Base-by-base conservation (phyloP, 2,888 invertebrate genomes). In the Dexiosoma caninum region DNA sequence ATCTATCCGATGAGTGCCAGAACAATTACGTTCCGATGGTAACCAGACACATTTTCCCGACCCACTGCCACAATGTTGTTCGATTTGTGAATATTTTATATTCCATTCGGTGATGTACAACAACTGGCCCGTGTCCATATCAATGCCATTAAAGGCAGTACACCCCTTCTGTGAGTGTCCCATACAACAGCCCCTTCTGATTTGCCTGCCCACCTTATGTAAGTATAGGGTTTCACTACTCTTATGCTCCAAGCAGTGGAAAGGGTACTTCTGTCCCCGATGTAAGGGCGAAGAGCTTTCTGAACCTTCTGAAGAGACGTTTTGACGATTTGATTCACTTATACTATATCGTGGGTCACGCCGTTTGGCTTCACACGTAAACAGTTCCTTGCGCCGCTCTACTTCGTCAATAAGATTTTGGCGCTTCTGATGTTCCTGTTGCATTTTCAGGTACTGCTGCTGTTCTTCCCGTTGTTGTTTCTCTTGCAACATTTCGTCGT, bases 401-500 rank as follows among this genome's bases (percentile, higher is more conserved):
- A 97, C 94, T 88, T 96, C 96, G 83, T 94, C 94, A 83, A 94
- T 92, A 14, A 95, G 92, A 81, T 92, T 93, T 90, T 95, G 92
- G 1, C 93, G 91, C 93, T 94, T 93, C 87, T 93, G 92, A 82
- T 94, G 93, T 86, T 94, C 93, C 84, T 94, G 93, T 12, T 92
- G 91, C 85, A 93, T 91, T 84, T 93, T 91, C 64, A 93, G 92
- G 76, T 93, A 92, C 51, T 92, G 89, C 82, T 92, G 92, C 86
- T 94, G 93, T 84, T 93, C 92, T 81, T 94, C 93, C 83, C 92
- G 92, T 86, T 94, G 93, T 83, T 93, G 93, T 81, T 94, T 93
- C 66, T 94, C 92, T 60, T 92, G 92, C 9, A 96, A 89, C 97
- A 98, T 98, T 91, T 97, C 95, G 81, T 98, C 97, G 85, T 97